These are phyloP conservation scores for Microctonus hyperodae DNA, from an alignment of 2,888 invertebrate species.

Conservation along the genomic window DNA sequence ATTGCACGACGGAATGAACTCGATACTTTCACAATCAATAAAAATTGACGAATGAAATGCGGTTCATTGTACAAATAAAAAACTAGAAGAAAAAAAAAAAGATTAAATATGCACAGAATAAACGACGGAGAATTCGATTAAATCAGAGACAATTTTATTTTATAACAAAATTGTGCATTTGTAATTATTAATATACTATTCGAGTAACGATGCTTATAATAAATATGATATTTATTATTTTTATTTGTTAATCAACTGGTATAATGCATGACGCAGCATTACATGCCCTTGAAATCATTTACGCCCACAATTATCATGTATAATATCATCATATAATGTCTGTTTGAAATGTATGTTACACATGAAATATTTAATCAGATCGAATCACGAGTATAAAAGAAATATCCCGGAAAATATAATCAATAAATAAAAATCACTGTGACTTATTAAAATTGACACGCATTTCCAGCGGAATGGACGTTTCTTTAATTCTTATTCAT, in stretches of 20 bases:
- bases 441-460: slow-evolving; percentile 22
- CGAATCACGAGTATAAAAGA: slow-evolving; percentile 4
- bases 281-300: background rate
- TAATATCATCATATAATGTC: background rate
- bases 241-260: slow-evolving; percentile 30
- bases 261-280: background rate
- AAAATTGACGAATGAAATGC: background rate
- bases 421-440: background rate
- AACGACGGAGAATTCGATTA: slow-evolving; percentile 25
- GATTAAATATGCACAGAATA: background rate
- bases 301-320: background rate
- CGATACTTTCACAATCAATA: background rate
- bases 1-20: background rate
- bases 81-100: background rate
- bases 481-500: slow-evolving; percentile 51
- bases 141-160: slow-evolving; percentile 54
- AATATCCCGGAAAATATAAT: background rate
- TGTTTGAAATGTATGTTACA: slow-evolving; percentile 9
- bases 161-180: slow-evolving; percentile 59
- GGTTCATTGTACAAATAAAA: background rate
- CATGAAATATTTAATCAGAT: background rate
- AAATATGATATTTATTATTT: slow-evolving; percentile 56
- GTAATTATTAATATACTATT: slow-evolving; percentile 54
- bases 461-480: background rate
- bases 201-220: slow-evolving; percentile 62